These are phyloP conservation scores for Mnemiopsis leidyi DNA, from an alignment of 37 sponge, comb jelly and placozoan genomes.

Conservation along the genomic window DNA sequence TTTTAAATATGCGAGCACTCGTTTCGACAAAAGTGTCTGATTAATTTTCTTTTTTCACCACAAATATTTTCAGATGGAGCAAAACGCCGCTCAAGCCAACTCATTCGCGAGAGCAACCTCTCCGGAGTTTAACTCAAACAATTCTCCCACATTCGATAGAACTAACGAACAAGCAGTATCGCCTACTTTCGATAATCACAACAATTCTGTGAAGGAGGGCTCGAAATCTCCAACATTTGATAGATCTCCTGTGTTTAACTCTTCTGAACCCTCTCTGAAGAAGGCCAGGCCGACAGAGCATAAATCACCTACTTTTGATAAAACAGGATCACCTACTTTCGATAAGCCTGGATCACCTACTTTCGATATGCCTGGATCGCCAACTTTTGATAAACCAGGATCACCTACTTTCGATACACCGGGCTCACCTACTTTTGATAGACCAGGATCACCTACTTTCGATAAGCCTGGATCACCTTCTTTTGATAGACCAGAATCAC, in stretches of 20 bases:
- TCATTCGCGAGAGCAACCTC: neutral
- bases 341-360: slow-evolving; percentile 29
- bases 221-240: neutral
- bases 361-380: neutral
- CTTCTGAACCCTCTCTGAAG: neutral
- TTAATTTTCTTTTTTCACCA: no score
- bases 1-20: no score
- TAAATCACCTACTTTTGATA: neutral
- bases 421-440: neutral
- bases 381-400: slow-evolving; percentile 15
- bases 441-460: neutral
- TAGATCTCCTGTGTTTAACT: neutral
- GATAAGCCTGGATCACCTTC: neutral
- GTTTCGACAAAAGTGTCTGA: no score
- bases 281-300: neutral
- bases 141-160: neutral
- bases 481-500: neutral
- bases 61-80: neutral
- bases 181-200: neutral
- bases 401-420: slow-evolving; percentile 19
- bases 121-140: neutral
- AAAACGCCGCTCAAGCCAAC: neutral
- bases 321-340: slow-evolving; percentile 18
- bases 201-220: neutral
- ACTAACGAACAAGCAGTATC: neutral